Evolutionary conservation across 2,888 invertebrate genomes (phyloP).

Genomic region (Caenorhabditis sp.): DNA sequence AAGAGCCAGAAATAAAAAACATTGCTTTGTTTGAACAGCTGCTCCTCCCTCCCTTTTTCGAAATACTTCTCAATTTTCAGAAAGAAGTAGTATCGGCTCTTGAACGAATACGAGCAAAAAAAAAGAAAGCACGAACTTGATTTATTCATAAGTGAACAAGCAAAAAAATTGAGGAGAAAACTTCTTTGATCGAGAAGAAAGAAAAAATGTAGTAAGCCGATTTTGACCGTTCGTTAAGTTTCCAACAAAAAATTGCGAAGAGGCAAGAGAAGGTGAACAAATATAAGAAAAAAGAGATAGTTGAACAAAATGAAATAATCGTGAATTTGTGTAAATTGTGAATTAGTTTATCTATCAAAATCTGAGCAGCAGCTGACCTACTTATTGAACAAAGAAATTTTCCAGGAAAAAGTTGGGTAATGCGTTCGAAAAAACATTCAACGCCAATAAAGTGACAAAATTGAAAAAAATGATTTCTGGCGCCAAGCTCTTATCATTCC

Average conservation of each 20-base stretch:
- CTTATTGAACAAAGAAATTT: neutral
- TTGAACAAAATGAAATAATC: neutral
- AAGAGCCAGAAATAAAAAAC: neutral
- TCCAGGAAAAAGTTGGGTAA: too few relatives aligned
- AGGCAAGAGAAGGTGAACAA: neutral
- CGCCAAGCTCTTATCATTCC: too few relatives aligned
- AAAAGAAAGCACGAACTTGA: neutral
- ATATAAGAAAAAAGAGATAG: neutral
- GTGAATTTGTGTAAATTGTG: neutral
- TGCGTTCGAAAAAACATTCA: too few relatives aligned
- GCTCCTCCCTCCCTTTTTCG: neutral
- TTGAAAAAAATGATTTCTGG: too few relatives aligned
- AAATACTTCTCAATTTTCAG: neutral
- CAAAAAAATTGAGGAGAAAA: neutral
- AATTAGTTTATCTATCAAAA: constrained; percentile 1
- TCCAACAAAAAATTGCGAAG: neutral
- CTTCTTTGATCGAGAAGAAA: neutral
- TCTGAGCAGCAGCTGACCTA: neutral
- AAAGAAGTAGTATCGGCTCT: neutral
- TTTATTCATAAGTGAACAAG: neutral
- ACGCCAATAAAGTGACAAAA: too few relatives aligned
- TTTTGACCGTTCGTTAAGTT: neutral
- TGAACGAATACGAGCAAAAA: neutral
- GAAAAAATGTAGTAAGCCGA: neutral
- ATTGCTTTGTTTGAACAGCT: neutral